Conservation (phyloP, 1,140 invertebrate genomes). For the Elymnias hypermnestra region DNA sequence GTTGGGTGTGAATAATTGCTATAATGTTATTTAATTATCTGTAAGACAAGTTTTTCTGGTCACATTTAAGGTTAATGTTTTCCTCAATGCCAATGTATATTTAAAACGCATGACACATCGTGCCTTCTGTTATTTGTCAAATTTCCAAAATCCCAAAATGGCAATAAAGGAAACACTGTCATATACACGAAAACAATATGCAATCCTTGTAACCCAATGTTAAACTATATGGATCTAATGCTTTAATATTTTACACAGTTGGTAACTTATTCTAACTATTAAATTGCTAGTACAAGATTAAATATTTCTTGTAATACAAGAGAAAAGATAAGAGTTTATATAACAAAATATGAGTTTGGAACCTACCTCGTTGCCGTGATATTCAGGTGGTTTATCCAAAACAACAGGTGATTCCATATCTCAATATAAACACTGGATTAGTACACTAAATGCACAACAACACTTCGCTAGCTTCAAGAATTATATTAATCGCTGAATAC, state of each 20-base stretch:
- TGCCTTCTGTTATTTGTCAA: constrained; percentile 7
- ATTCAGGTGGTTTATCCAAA: constrained; percentile 65
- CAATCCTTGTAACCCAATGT: too few species aligned
- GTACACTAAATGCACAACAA: constrained; percentile 57
- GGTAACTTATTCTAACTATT: too few species aligned
- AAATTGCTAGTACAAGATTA: too few species aligned
- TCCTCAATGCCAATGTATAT: constrained; percentile 7
- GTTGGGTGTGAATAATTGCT: not conserved
- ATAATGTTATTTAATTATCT: not conserved
- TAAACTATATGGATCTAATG: too few species aligned
- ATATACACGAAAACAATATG: too few species aligned
- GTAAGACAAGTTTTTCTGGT: not conserved
- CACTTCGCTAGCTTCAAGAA: too few species aligned
- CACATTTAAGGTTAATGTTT: constrained; percentile 8
- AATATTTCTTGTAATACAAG: too few species aligned
- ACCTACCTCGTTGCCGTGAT: constrained; percentile 56
- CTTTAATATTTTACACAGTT: too few species aligned
- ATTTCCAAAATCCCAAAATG: constrained; percentile 4
- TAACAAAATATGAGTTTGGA: too few species aligned
- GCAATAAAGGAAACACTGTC: not conserved
- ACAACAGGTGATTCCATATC: constrained; percentile 67
- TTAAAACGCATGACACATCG: constrained; percentile 2
- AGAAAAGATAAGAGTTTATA: too few species aligned
- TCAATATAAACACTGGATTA: constrained; percentile 47
- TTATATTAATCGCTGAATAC: constrained; percentile 15